phyloP scores from a whole-genome alignment of 2,888 invertebrate species.

The Lomographa bimaculata region DNA sequence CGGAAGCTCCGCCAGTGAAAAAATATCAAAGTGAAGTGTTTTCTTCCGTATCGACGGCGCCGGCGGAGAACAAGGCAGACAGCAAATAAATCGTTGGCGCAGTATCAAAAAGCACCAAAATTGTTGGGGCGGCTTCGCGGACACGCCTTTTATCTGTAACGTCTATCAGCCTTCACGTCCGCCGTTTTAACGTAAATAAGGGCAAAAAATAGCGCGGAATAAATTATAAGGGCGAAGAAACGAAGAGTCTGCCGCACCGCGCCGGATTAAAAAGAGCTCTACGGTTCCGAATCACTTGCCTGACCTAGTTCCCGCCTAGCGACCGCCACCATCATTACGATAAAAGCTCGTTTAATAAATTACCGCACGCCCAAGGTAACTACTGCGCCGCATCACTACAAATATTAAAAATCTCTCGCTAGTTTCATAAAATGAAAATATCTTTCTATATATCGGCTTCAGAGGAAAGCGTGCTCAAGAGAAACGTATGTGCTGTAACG shows the following conservation, averaged over 20 bases:
- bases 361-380: constrained; percentile 42
- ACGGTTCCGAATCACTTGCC: constrained; percentile 45
- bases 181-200: constrained; percentile 62
- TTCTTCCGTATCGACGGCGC: constrained; percentile 64
- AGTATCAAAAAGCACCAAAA: constrained; percentile 76
- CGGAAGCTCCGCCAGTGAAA: constrained; percentile 53
- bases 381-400: constrained; percentile 21
- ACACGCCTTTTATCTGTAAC: constrained; percentile 81
- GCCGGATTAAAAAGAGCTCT: constrained; percentile 53
- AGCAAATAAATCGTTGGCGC: constrained; percentile 76
- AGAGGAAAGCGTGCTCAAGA: constrained; percentile 22
- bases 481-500: constrained; percentile 21
- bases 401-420: constrained; percentile 18
- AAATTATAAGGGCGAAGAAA: constrained; percentile 55
- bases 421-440: constrained; percentile 20
- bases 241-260: constrained; percentile 43
- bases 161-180: constrained; percentile 66
- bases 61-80: constrained; percentile 56
- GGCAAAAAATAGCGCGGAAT: constrained; percentile 54
- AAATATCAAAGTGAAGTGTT: constrained; percentile 66
- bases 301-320: constrained; percentile 49
- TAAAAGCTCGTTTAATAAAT: constrained; percentile 54
- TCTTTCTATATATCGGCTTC: constrained; percentile 14
- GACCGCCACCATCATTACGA: constrained; percentile 51
- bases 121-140: constrained; percentile 63